phyloP scores from a whole-genome alignment of 2,113 vertebrate genomes.

The Alouatta palliata region DNA sequence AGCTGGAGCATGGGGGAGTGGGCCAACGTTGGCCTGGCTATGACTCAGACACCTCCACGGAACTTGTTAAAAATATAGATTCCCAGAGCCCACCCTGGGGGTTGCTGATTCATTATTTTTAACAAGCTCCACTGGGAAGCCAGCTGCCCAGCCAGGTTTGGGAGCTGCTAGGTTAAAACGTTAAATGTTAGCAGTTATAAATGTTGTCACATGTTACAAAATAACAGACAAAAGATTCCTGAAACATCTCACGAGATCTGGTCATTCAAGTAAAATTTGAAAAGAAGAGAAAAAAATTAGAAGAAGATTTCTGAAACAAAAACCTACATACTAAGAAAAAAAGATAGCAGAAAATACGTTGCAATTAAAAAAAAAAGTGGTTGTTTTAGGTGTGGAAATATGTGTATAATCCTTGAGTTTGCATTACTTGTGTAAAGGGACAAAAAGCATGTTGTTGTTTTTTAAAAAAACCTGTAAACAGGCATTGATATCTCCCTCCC shows the following conservation, averaged over 20 bases:
- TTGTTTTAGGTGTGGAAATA: background rate
- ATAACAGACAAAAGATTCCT: background rate
- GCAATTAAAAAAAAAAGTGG: background rate
- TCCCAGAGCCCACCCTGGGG: background rate
- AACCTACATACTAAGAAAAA: background rate
- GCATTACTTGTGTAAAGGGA: background rate
- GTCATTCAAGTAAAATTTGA: too few relatives aligned
- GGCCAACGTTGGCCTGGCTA: rapidly evolving
- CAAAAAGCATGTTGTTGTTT: background rate
- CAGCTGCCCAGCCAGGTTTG: background rate
- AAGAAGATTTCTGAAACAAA: background rate
- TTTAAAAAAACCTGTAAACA: background rate
- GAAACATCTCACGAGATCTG: background rate
- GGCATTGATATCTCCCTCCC: background rate
- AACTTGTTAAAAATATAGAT: background rate
- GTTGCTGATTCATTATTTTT: conserved; percentile 47
- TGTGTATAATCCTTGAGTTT: background rate
- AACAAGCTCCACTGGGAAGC: conserved; percentile 56
- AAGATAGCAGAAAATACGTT: background rate
- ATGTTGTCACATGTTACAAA: background rate
- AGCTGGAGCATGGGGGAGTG: rapidly evolving
- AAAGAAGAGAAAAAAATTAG: too few relatives aligned
- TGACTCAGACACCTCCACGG: background rate
- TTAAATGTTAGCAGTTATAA: background rate
- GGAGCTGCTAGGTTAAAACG: background rate